Conservation (phyloP, 2,888 invertebrate genomes). For the Chironomus tentans region DNA sequence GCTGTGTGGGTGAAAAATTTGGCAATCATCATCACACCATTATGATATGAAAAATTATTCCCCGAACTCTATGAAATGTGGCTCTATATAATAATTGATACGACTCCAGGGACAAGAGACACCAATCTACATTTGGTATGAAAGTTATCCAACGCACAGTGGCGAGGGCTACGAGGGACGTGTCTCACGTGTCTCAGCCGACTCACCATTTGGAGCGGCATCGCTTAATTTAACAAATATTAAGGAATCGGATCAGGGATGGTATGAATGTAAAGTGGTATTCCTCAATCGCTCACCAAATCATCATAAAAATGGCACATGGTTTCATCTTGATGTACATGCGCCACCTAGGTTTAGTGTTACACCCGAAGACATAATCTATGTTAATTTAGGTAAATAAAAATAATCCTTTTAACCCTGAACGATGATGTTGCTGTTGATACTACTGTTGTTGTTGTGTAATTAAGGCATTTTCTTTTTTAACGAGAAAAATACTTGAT, state of each 20-base stretch:
- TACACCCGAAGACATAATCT: slow-evolving; percentile 91
- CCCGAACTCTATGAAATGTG: not conserved
- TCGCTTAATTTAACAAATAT: slow-evolving; percentile 94
- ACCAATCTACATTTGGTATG: slow-evolving; percentile 97
- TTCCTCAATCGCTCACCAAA: slow-evolving; percentile 91
- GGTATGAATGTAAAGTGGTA: slow-evolving; percentile 93
- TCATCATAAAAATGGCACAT: slow-evolving; percentile 88
- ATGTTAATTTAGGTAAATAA: slow-evolving; percentile 72
- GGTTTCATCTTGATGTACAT: slow-evolving; percentile 97
- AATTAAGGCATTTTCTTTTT: not conserved
- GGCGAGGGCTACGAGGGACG: slow-evolving; percentile 89
- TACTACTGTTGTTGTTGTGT: slow-evolving; percentile 7
- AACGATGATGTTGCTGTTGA: slow-evolving; percentile 30
- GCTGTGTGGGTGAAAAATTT: not conserved
- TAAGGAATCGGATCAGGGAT: slow-evolving; percentile 87
- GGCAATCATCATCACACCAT: not conserved
- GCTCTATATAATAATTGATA: not conserved
- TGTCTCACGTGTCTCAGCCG: slow-evolving; percentile 78
- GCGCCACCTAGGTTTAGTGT: slow-evolving; percentile 92
- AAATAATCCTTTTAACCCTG: not conserved
- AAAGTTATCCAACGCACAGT: slow-evolving; percentile 93
- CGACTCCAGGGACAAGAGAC: slow-evolving; percentile 78
- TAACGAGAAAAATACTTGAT: no score
- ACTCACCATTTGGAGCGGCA: slow-evolving; percentile 82
- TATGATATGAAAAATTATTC: not conserved